Evolutionary conservation across 1,140 invertebrate species (phyloP).

Genomic region (Laodelphax striatellus): DNA sequence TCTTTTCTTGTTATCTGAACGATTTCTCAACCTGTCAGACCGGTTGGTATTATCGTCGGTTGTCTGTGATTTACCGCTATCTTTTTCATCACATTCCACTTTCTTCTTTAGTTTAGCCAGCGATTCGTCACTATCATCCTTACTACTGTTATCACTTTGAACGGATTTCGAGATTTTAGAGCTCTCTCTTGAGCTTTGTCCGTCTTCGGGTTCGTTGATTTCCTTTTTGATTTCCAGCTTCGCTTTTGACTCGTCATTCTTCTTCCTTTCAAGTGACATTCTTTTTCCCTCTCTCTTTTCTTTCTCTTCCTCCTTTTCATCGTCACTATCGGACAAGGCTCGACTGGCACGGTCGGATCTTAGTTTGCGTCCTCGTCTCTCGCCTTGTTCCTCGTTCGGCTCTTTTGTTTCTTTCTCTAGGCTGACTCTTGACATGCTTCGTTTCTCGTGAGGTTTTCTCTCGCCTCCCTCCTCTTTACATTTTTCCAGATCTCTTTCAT

Average conservation of each 20-base stretch:
- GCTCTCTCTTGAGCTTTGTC: too few relatives aligned
- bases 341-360: background rate
- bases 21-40: background rate
- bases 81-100: background rate
- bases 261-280: constrained; percentile 1
- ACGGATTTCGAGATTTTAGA: background rate
- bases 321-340: constrained; percentile 11
- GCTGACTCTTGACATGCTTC: background rate
- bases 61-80: constrained; percentile 5
- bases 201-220: too few relatives aligned
- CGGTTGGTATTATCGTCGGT: background rate
- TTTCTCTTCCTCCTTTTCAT: constrained; percentile 19
- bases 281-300: constrained; percentile 17
- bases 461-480: background rate
- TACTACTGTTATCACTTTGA: constrained; percentile 6
- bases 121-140: background rate
- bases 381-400: background rate
- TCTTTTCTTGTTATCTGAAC: constrained; percentile 1
- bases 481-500: constrained; percentile 4
- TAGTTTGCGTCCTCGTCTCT: background rate
- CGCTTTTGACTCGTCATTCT: too few relatives aligned
- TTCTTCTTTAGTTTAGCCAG: constrained; percentile 5
- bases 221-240: too few relatives aligned
- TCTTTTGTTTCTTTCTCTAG: background rate
- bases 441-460: background rate